Evolutionary conservation across 1,140 invertebrate species (phyloP).

Genomic region (Drosophila biarmipes): DNA sequence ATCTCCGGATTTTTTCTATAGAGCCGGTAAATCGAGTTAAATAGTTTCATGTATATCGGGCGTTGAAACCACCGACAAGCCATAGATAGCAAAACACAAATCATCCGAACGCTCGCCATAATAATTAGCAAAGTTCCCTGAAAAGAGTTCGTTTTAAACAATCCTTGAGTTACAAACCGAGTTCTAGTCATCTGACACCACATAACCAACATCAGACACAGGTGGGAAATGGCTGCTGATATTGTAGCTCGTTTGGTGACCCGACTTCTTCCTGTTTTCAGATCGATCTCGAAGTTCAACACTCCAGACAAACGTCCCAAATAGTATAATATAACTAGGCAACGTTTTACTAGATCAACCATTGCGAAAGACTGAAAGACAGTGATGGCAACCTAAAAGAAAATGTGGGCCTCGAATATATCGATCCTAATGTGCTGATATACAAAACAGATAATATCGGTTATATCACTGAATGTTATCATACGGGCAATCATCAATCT

Average conservation of each 20-base stretch:
- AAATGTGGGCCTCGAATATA: not conserved
- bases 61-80: slow-evolving; percentile 45
- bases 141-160: not conserved
- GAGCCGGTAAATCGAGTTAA: slow-evolving; percentile 20
- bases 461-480: not conserved
- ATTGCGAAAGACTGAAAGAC: slow-evolving; percentile 10
- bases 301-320: slow-evolving; percentile 36
- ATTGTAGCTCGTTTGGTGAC: slow-evolving; percentile 22
- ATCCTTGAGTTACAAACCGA: not conserved
- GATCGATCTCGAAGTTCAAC: slow-evolving; percentile 53
- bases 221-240: slow-evolving; percentile 32
- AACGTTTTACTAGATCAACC: slow-evolving; percentile 14
- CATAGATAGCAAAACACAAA: slow-evolving; percentile 22
- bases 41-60: slow-evolving; percentile 5
- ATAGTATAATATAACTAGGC: slow-evolving; percentile 28
- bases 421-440: slow-evolving; percentile 17
- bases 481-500: too few relatives aligned
- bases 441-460: not conserved
- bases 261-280: slow-evolving; percentile 10
- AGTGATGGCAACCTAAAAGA: too few relatives aligned
- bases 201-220: not conserved
- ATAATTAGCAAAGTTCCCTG: slow-evolving; percentile 25
- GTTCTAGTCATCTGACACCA: not conserved
- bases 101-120: slow-evolving; percentile 2
- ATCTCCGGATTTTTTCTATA: slow-evolving; percentile 24